Evolutionary conservation across 1,140 invertebrate species (phyloP), one percentile per base, ranked within the genome.

Genomic region (Pseudachorutes palmiensis): DNA sequence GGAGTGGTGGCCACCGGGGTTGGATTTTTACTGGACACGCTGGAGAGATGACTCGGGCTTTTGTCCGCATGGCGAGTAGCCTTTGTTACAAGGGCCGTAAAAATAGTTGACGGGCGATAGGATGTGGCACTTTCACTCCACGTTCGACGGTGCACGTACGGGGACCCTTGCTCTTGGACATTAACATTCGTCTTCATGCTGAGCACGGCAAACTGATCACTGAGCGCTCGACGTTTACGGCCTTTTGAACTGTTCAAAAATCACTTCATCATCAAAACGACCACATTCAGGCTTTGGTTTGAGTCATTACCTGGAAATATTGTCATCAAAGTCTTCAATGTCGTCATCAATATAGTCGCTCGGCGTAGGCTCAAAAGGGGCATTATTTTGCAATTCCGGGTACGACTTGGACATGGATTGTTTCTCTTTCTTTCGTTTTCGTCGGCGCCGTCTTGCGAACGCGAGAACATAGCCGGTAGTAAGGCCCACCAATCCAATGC

Each of bases 381-480:
- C 59, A 55, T 69, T 64, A 29, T 69, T 31, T 32, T 62, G 24
- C 1, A 69, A 36, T 55, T 69, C 62, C 5, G 67, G 31, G 30
- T 69, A 69, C 22, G 24, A 9, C 24, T 26, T 19, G 14, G 51
- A 12, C 19, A 5, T 41, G 5, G 36, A 41, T 19, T 41, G 51
- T 55, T 55, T 14, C 51, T 26, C 14, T 24, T 55, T 26, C 51
- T 55, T 55, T 26, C 51, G 51, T 41, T 64, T 69, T 58, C 68
- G 65, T 26, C 66, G 58, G n/a, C 72, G 32, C 26, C 74, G 36
- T 31, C 66, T 48, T 3, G 74, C 64, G 45, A 76, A 72, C 24
- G 74, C 76, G 5, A 75, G 57, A 19, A 77, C 67, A 62, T 77
- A 77, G 19, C 74, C 76, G 12, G 72, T 70, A 9, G 75, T 75